Percentiles rank a stretch among this genome's conserved stretches.
Conservation (phyloP, 92 coral and sea anemone genomes). For the Heliopora coerulea region DNA sequence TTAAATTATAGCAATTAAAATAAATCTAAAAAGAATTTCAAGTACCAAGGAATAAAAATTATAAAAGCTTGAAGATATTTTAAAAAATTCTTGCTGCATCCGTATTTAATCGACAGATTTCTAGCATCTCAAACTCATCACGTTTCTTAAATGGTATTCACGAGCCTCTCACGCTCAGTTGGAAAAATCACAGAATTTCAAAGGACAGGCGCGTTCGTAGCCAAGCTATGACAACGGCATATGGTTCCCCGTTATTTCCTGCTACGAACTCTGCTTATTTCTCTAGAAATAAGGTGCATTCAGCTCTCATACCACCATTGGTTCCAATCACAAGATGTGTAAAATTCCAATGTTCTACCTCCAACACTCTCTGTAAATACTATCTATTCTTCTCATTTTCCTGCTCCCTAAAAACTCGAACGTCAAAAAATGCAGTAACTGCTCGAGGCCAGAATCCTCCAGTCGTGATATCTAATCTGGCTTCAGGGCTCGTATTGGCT, state of each 20-base stretch:
- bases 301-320: conserved; percentile 13
- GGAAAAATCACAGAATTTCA: conserved; percentile 36
- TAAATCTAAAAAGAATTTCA: too few species aligned
- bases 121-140: neutral
- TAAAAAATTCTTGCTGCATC: conserved; percentile 1
- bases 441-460: conserved; percentile 42
- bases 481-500: conserved; percentile 36
- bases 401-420: conserved; percentile 24
- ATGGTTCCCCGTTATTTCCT: conserved; percentile 17
- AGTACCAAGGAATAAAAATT: too few species aligned
- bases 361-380: conserved; percentile 24
- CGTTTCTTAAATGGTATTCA: neutral
- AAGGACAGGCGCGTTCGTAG: conserved; percentile 13
- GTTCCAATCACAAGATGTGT: conserved; percentile 24
- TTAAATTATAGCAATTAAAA: too few species aligned
- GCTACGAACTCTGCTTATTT: neutral
- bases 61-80: neutral
- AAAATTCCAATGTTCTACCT: conserved; percentile 22
- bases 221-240: conserved; percentile 29
- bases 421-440: conserved; percentile 48
- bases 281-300: neutral
- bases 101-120: neutral
- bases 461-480: conserved; percentile 42
- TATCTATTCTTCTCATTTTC: conserved; percentile 45
- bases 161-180: conserved; percentile 28